phyloP scores from a whole-genome alignment of 2,888 invertebrate genomes.

The Agrotis clavis region DNA sequence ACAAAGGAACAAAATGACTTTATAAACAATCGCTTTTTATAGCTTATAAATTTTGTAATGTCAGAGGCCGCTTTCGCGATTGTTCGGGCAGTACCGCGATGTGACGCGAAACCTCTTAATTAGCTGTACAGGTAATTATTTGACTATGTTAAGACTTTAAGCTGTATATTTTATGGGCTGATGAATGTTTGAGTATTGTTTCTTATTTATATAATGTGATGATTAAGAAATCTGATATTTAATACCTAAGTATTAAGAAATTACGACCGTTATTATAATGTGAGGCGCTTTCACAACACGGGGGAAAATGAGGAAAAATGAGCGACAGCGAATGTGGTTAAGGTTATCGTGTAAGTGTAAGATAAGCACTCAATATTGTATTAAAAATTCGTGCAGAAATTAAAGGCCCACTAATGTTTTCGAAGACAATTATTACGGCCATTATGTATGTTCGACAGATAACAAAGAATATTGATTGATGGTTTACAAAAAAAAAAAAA shows the following conservation, averaged over 20 bases:
- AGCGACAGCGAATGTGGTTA: no score
- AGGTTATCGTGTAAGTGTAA: no score
- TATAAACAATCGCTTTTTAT: slow-evolving; percentile 55
- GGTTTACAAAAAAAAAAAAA: slow-evolving; percentile 10
- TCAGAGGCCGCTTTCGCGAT: slow-evolving; percentile 52
- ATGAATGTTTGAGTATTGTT: slow-evolving; percentile 17
- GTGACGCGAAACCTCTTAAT: slow-evolving; percentile 75
- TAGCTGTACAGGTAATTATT: slow-evolving; percentile 73
- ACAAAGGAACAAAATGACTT: slow-evolving; percentile 24
- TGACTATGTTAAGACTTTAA: slow-evolving; percentile 39
- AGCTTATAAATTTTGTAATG: slow-evolving; percentile 17
- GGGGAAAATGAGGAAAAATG: no score
- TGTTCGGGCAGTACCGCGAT: slow-evolving; percentile 35
- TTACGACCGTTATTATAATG: background rate
- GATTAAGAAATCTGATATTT: slow-evolving; percentile 5
- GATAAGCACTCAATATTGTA: no score
- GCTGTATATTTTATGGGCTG: slow-evolving; percentile 18
- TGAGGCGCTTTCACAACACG: no score
- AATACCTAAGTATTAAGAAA: background rate
- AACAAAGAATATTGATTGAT: slow-evolving; percentile 26
- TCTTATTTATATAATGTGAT: background rate
- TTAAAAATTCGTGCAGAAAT: slow-evolving; percentile 7
- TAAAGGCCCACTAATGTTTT: background rate
- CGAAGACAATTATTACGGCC: background rate
- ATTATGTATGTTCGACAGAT: background rate